Evolutionary conservation across 2,888 invertebrate genomes (phyloP).

Genomic region (Pemphredon lugubris): DNA sequence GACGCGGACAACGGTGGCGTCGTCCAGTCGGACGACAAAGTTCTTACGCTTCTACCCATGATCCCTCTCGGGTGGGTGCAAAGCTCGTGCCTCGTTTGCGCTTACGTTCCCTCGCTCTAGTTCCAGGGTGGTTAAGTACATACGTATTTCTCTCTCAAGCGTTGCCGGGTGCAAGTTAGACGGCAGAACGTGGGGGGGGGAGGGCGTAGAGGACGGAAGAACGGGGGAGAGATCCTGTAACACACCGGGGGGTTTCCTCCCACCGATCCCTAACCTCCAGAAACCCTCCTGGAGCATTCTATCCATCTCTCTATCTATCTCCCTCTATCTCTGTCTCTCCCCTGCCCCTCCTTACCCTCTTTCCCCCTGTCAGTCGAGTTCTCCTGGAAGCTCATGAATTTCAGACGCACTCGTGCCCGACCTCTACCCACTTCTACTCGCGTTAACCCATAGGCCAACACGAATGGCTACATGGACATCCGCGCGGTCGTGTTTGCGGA

Average conservation of each 20-base stretch:
- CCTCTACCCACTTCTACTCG: slow-evolving; percentile 23
- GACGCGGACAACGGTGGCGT: neutral
- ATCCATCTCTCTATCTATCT: slow-evolving; percentile 25
- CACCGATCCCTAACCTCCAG: slow-evolving; percentile 21
- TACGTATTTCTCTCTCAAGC: neutral
- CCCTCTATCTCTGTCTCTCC: no score
- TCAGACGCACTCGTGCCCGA: slow-evolving; percentile 56
- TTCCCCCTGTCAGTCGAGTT: slow-evolving; percentile 42
- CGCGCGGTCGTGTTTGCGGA: slow-evolving; percentile 8
- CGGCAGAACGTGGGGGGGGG: neutral
- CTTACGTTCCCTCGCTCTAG: slow-evolving; percentile 37
- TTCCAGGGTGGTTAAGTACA: slow-evolving; percentile 16
- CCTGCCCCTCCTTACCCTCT: no score
- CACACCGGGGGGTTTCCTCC: slow-evolving; percentile 3
- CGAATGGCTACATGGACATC: slow-evolving; percentile 10
- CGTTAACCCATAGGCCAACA: slow-evolving; percentile 32
- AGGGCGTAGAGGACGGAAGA: slow-evolving; percentile 15
- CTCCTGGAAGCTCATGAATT: slow-evolving; percentile 66
- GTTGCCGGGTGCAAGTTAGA: slow-evolving; percentile 3
- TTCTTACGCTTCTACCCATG: slow-evolving; percentile 37
- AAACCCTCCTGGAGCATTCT: slow-evolving; percentile 32
- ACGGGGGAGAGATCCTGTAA: slow-evolving; percentile 1
- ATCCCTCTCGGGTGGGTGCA: slow-evolving; percentile 20
- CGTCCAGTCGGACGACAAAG: slow-evolving; percentile 27
- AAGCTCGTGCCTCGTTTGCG: slow-evolving; percentile 44